A percentile compares a stretch with the other conserved stretches of the same genome.
These are phyloP conservation scores for Dipodomys ordii DNA, from an alignment of 2,113 vertebrate genomes.

Conservation along the genomic window DNA sequence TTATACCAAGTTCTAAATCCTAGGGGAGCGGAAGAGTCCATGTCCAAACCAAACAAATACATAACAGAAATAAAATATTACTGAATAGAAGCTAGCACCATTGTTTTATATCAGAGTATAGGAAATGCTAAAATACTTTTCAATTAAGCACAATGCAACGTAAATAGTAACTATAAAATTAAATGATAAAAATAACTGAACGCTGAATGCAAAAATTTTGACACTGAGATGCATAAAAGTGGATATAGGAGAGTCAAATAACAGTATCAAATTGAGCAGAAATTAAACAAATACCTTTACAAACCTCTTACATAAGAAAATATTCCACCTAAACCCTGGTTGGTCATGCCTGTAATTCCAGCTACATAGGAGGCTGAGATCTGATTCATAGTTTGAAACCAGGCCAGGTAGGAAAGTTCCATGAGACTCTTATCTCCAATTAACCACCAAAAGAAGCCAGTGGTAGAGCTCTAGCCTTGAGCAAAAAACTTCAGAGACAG, in stretches of 20 bases:
- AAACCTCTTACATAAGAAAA: background rate
- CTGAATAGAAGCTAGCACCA: background rate
- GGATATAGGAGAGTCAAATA: background rate
- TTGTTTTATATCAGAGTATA: background rate
- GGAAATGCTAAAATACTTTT: background rate
- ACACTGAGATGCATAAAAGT: background rate
- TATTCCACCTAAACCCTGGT: no score
- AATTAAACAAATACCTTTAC: background rate
- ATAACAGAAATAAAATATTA: background rate
- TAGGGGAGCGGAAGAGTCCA: background rate
- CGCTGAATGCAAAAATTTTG: background rate
- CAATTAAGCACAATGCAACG: background rate
- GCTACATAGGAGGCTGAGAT: no score
- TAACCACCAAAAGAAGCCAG: no score
- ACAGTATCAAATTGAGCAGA: background rate
- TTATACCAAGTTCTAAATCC: background rate
- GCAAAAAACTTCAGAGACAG: no score
- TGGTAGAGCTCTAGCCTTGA: no score
- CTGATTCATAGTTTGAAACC: no score
- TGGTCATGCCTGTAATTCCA: no score
- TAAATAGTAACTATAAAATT: background rate
- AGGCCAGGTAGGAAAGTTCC: no score
- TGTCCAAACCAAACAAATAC: background rate
- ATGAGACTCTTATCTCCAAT: no score
- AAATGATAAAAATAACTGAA: slow-evolving; percentile 19